Evolutionary conservation across 2,888 invertebrate genomes (phyloP), one percentile per base, ranked within the genome.

Genomic region (Helicoverpa assulta): DNA sequence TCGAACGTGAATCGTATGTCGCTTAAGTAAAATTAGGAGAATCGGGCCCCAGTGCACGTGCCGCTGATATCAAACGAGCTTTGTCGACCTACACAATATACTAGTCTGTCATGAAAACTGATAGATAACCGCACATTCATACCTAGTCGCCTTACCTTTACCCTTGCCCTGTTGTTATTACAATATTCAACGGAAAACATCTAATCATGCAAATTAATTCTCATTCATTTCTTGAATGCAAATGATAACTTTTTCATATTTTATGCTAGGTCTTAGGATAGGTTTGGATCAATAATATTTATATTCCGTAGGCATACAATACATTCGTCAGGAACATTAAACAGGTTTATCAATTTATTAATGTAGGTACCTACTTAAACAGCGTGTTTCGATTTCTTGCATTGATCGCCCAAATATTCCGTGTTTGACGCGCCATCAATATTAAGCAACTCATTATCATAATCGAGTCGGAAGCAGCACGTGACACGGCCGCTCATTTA

Each of bases 281-380:
- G 12, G 4, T 40, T 40, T 12, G 4, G 40, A 56, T 56, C 56
- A 37, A 57, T n/a, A 43, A n/a, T 76, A 54, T 33, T 76, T 5
- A 47, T 70, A 70, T 58, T 33, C 43, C 26, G 26, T 26, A n/a
- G n/a, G n/a, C n/a, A 26, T 26, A 26, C 26, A 26, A 26, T 26
- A 26, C 26, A 26, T 26, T 4, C 26, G 4, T 26, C 26, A 26
- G 14, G 16, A 61, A 33, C 40, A 51, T 5, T 47, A 43, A 80
- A 70, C 66, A 55, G 54, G 53, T 76, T 47, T 33, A 29, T 40
- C 52, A 54, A 57, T 50, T 66, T 6, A 47, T 47, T 47, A 47
- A n/a, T 47, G n/a, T 40, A 16, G 3, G 43, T 21, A 33, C 33
- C 29, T 29, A 29, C 29, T 10, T 8, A 53, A 53, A 26, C 26